Conservation (phyloP, 2,797 vertebrate genomes). For the Lepilemur ruficaudatus region DNA sequence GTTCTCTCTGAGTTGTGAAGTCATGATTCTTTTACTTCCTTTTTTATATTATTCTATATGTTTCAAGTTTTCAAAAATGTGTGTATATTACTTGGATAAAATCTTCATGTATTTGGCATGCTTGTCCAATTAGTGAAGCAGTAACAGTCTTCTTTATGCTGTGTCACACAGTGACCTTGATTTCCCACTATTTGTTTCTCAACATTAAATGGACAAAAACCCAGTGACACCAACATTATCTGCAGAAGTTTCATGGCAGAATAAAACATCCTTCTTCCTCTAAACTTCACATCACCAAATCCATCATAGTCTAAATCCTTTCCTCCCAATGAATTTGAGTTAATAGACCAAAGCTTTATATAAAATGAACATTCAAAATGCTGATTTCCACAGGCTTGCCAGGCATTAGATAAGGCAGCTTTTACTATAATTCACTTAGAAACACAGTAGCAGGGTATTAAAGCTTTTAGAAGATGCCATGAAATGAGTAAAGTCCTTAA, state of each 20-base stretch:
- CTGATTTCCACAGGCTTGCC: not conserved
- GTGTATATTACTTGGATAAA: not conserved
- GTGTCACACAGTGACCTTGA: not conserved
- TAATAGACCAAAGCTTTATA: not conserved
- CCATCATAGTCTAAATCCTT: not conserved
- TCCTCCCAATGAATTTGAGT: constrained; percentile 5
- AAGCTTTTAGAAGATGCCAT: not conserved
- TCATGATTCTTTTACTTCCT: not conserved
- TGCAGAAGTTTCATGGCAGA: not conserved
- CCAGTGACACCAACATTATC: not conserved
- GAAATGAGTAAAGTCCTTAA: not conserved
- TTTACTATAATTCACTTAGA: constrained; percentile 2
- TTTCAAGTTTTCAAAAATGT: constrained; percentile 4
- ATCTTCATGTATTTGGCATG: not conserved
- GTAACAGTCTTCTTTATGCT: not conserved
- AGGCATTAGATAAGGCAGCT: not conserved
- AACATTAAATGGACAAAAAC: not conserved
- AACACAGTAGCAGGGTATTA: not conserved
- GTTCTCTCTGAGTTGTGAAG: not conserved
- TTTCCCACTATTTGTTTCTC: not conserved
- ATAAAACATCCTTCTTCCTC: not conserved
- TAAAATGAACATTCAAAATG: not conserved
- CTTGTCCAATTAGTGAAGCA: not conserved
- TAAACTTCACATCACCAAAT: not conserved
- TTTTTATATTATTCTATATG: not conserved